Evolutionary conservation across 1,140 invertebrate species (phyloP), one percentile per base, ranked within the genome.

Genomic region (Drosophila busckii): DNA sequence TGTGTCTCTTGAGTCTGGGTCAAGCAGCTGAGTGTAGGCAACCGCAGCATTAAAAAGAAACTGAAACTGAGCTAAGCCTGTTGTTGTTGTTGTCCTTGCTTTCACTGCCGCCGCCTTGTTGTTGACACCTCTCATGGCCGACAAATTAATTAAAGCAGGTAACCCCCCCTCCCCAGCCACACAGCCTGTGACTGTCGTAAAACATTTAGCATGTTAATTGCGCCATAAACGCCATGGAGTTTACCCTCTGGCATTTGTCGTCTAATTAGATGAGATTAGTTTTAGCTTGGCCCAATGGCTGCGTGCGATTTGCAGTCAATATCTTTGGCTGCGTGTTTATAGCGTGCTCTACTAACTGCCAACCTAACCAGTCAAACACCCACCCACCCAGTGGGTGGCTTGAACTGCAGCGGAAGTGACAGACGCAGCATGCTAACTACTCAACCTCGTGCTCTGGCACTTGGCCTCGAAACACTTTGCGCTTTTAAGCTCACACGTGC

Each of bases 401-500:
- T 16, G 22, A 15, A 22, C 25, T 42, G 64, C 70, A 75, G 48
- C 70, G 73, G 64, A 82, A 73, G 59, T 82, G 60, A 68, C 58
- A 64, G 48, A 63, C 69, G 58, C 54, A 55, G 60, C 59, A 44
- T 37, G 28, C 37, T 56, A 35, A 26, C 53, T 54, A n/a, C 19
- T 58, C 40, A 44, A 54, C 40, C 42, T 58, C 46, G 63, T 64
- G n/a, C n/a, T n/a, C 70, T 54, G 44, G 42, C 37, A 80, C 56
- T 80, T 80, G 75, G 69, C 75, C 75, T 80, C 75, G 75, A 80
- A 82, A 82, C 67, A 60, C 58, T 65, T 65, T 80, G 73, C 73
- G 73, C 73, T 80, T 80, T 80, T 80, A 80, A 80, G 73, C 73
- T 71, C 67, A 80, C 73, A 80, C 67, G 73, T 80, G 73, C 73